Evolutionary conservation across 1,140 invertebrate species (phyloP).

Genomic region (Geopemphigus sp.): DNA sequence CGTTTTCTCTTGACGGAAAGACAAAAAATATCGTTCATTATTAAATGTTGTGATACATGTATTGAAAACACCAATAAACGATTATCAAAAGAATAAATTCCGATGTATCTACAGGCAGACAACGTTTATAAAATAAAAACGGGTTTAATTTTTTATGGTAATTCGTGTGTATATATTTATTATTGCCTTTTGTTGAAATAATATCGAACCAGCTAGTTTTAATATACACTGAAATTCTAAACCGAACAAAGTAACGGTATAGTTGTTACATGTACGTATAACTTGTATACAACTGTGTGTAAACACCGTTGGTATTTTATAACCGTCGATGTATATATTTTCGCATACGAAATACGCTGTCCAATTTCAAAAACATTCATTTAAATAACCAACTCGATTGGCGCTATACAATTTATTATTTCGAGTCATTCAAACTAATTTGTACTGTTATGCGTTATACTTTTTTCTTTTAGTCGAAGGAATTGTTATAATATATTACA

Average conservation of each 20-base stretch:
- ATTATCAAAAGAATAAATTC: no score
- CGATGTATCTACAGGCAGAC: no score
- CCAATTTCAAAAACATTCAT: background rate
- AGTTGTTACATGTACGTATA: background rate
- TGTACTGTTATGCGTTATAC: background rate
- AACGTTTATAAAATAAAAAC: background rate
- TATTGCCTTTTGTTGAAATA: constrained; percentile 17
- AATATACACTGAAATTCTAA: constrained; percentile 9
- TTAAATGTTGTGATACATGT: no score
- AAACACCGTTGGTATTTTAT: background rate
- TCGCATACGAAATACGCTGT: background rate
- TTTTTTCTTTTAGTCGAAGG: background rate
- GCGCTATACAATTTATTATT: background rate
- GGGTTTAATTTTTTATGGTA: constrained; percentile 1
- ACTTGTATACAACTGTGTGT: background rate
- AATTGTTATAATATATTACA: background rate
- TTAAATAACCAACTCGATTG: background rate
- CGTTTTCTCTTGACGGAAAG: no score
- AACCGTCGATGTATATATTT: background rate
- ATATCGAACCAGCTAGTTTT: background rate
- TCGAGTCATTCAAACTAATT: constrained; percentile 20
- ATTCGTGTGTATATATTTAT: background rate
- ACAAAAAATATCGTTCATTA: no score
- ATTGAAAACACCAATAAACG: no score
- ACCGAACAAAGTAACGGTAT: constrained; percentile 8